Base-by-base conservation (phyloP, 2,797 vertebrate species). In the Arvicola amphibius region DNA sequence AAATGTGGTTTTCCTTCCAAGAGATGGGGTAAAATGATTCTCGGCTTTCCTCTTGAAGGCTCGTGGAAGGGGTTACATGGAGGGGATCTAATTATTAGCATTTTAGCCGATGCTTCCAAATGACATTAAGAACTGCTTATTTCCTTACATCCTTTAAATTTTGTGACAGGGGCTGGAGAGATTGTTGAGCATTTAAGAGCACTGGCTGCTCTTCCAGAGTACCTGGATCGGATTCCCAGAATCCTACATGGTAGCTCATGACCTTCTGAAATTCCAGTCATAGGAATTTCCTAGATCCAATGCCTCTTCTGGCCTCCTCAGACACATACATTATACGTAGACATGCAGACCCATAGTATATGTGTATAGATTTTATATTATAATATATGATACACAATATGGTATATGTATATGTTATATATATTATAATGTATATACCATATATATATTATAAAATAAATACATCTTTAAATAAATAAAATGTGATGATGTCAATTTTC, bases 1-100 rank as follows among this genome's bases (percentile, higher is more conserved):
- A 85, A 90, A 32, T 78, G 27, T 96, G 69, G 74, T 89, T 95
- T 87, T 90, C 61, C 43, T 65, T 85, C 76, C n/a, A 91, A 46
- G 13, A 94, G 91, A 21, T n/a, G 59, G 73, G 29, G 19, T 86
- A 46, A 23, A 21, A 77, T 37, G 12, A 7, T 53, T 90, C 71
- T 16, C 46, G 29, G 29, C 73, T 61, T 94, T 95, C 77, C 53
- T 61, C 0, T 65, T 23, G 95, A 97, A 76, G 48, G 61, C 23
- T 56, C 4, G 83, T 37, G 79, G 84, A 46, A 67, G 51, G 61
- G 43, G 27, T 71, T 67, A 88, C 61, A 5, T 23, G 17, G 88
- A 87, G 81, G 1, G 4, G 1, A 85, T 65, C 32, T 89, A 73
- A 63, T 43, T 63, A 93, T 53, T 87, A 0, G 8, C 40, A 63